A percentile compares a stretch with the other conserved stretches of the same genome.
phyloP scores from a whole-genome alignment of 1,140 invertebrate genomes.

The Drosophila baimaii region DNA sequence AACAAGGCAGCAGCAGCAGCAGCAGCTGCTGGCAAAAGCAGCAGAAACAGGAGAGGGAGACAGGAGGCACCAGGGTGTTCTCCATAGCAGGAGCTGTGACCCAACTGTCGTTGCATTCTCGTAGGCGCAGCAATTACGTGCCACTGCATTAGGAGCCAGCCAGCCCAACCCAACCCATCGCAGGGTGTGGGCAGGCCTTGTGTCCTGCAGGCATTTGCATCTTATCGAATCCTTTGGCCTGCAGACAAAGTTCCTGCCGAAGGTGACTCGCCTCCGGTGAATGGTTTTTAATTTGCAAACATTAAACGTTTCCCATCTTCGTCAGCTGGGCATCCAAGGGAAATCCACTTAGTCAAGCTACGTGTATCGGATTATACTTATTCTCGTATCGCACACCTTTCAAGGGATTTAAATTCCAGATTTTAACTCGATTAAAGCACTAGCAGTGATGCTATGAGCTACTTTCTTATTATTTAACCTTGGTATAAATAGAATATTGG shows the following conservation, averaged over 20 bases:
- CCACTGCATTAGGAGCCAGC: conserved; percentile 42
- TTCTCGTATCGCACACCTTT: background rate
- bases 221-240: conserved; percentile 53
- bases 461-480: background rate
- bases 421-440: background rate
- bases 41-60: background rate
- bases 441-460: background rate
- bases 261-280: conserved; percentile 23
- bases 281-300: conserved; percentile 51
- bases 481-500: background rate
- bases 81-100: conserved; percentile 3
- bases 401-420: background rate
- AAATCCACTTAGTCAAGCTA: conserved; percentile 17
- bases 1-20: conserved; percentile 21
- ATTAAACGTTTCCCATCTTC: conserved; percentile 29
- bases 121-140: conserved; percentile 79
- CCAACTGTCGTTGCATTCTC: conserved; percentile 49
- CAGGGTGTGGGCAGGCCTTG: conserved; percentile 5
- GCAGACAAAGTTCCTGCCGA: conserved; percentile 37
- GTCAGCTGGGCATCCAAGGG: background rate
- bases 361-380: background rate
- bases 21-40: conserved; percentile 15
- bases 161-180: background rate
- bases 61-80: conserved; percentile 26
- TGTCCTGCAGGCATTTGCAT: conserved; percentile 78